Evolutionary conservation across 2,797 vertebrate species (phyloP), one percentile per base, ranked within the genome.

Genomic region (Silurus lanzhouensis): DNA sequence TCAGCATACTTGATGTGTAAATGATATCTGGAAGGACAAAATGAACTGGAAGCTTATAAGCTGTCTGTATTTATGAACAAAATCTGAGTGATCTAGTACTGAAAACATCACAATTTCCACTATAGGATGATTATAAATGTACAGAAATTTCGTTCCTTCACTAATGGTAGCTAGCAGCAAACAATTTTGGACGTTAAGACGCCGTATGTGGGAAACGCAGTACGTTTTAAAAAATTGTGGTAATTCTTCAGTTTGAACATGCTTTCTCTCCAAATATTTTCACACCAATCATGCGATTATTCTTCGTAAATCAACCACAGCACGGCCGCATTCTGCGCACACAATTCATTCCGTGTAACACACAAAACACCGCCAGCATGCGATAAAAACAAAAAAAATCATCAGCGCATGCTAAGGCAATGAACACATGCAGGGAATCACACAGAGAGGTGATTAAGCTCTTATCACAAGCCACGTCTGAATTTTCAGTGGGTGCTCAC

Each of bases 401-500:
- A 27, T 58, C 14, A 75, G 48, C 68, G 67, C 70, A 82, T 85
- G 79, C 84, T 9, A 44, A 46, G 64, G 61, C 31, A 52, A 63
- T 72, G 48, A 60, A 81, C 58, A 31, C 20, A 0, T 58, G 78
- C 58, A 85, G 44, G 52, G 57, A 81, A 63, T 74, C 71, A 63
- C 63, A 85, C 25, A 64, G 46, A 61, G 38, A 27, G 19, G 58
- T 80, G 84, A 46, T 52, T 55, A 81, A 74, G 68, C 84, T 64
- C 70, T 82, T 58, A 66, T 82, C 27, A 75, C 67, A 81, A 17
- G 22, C 17, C 25, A 38, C 12, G 63, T 60, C 19, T 6, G 57
- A 55, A 64, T 38, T 61, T 71, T 71, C 38, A 74, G 44, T 38
- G 19, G 25, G 20, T 38, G 19, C 12, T 25, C 66, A 81, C 63